Evolutionary conservation across 2,797 vertebrate species (phyloP).

Genomic region (Sciurus vulgaris): DNA sequence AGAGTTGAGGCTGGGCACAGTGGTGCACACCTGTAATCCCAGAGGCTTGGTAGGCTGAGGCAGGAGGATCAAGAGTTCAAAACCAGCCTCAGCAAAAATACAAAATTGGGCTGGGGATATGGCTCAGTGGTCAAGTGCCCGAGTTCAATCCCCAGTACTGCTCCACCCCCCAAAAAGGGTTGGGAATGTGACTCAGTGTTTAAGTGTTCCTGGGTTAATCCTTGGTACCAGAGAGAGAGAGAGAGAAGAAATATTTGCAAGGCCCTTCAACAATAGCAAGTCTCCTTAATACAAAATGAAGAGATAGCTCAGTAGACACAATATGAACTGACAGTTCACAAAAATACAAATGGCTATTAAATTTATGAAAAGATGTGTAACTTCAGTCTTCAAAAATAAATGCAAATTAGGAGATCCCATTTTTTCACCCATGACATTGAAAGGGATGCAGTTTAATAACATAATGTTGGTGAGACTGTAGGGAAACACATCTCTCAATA

Average conservation of each 20-base stretch:
- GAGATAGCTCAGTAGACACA: not conserved
- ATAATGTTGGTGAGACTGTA: not conserved
- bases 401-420: not conserved
- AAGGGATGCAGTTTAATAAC: not conserved
- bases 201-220: too few relatives aligned
- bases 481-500: slow-evolving; percentile 12
- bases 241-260: not conserved
- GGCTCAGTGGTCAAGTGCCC: too few relatives aligned
- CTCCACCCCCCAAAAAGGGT: too few relatives aligned
- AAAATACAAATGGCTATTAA: slow-evolving; percentile 59
- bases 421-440: slow-evolving; percentile 25
- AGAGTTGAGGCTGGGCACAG: too few relatives aligned
- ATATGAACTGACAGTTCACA: not conserved
- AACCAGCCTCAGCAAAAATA: too few relatives aligned
- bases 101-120: too few relatives aligned
- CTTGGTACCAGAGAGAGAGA: too few relatives aligned
- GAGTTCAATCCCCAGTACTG: too few relatives aligned
- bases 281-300: slow-evolving; percentile 11
- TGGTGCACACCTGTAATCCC: too few relatives aligned
- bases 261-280: not conserved
- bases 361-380: slow-evolving; percentile 33
- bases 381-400: slow-evolving; percentile 38
- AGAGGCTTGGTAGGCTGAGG: too few relatives aligned
- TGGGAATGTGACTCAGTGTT: too few relatives aligned
- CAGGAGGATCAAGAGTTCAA: too few relatives aligned